These are phyloP conservation scores for Andrena bucephala DNA, from an alignment of 2,888 invertebrate species.

Conservation along the genomic window DNA sequence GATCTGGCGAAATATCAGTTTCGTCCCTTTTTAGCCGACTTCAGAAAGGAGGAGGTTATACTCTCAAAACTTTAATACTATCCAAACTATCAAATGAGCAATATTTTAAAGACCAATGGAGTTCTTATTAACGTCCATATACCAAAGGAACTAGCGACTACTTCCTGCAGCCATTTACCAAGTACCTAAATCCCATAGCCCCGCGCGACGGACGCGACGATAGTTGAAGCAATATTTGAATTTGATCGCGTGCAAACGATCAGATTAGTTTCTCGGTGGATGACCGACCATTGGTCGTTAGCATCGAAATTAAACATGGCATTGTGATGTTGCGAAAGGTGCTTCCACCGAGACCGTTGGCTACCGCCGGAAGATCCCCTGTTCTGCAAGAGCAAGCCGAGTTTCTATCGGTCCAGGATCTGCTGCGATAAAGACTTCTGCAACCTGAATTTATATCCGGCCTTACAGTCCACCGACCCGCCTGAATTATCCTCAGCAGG, in stretches of 20 bases:
- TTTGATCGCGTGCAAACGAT: slow-evolving; percentile 10
- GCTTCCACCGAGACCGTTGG: slow-evolving; percentile 86
- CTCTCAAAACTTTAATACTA: too few species aligned
- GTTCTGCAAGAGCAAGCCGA: slow-evolving; percentile 85
- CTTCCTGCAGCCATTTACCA: too few species aligned
- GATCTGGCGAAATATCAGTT: too few species aligned
- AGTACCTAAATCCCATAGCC: neutral
- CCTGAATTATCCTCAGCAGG: slow-evolving; percentile 86
- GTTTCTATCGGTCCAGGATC: slow-evolving; percentile 81
- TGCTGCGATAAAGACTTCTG: slow-evolving; percentile 88
- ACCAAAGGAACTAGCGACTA: too few species aligned
- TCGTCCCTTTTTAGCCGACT: too few species aligned
- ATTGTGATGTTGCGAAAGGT: slow-evolving; percentile 84
- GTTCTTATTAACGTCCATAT: too few species aligned
- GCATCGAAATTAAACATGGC: slow-evolving; percentile 60
- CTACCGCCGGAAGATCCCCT: slow-evolving; percentile 88
- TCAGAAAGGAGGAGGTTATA: too few species aligned
- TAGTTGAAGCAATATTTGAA: slow-evolving; percentile 11
- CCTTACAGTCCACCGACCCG: slow-evolving; percentile 81
- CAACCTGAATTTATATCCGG: slow-evolving; percentile 86
- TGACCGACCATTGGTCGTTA: slow-evolving; percentile 3
- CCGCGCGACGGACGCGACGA: neutral
- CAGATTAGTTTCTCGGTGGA: neutral
- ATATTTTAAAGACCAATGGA: too few species aligned
- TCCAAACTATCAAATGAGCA: too few species aligned